Conservation (phyloP, 2,888 invertebrate species). For the Lacanobia oleracea region DNA sequence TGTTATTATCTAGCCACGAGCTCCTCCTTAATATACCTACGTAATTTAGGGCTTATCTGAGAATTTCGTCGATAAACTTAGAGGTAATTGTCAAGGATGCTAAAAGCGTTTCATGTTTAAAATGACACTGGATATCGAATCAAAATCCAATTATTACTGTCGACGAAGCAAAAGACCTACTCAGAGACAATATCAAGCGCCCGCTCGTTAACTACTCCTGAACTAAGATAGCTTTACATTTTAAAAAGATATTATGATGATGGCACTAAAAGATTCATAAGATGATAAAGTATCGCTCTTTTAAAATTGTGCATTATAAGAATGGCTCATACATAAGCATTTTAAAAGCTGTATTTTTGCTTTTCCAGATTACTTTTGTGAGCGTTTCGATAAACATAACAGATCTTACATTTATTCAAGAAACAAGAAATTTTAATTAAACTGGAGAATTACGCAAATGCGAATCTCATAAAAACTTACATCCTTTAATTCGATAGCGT, state of each 20-base stretch:
- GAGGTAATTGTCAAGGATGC: constrained; percentile 30
- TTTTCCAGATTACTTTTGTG: not conserved
- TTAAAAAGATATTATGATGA: constrained; percentile 28
- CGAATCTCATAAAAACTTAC: constrained; percentile 57
- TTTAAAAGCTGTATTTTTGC: not conserved
- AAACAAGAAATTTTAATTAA: constrained; percentile 50
- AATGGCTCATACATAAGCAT: constrained; percentile 8
- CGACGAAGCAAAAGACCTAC: constrained; percentile 44
- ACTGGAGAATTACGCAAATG: constrained; percentile 46
- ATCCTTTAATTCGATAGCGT: constrained; percentile 43
- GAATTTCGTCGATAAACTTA: constrained; percentile 20
- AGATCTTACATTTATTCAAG: constrained; percentile 17
- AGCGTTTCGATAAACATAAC: not conserved
- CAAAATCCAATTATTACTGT: constrained; percentile 57
- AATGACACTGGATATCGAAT: constrained; percentile 49
- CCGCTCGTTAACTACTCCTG: constrained; percentile 40
- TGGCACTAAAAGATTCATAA: constrained; percentile 30
- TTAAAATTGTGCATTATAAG: constrained; percentile 29
- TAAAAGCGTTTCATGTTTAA: constrained; percentile 41
- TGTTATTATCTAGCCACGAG: too few relatives aligned
- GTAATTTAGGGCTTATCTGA: not conserved
- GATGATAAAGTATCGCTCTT: constrained; percentile 26
- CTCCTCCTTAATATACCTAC: not conserved
- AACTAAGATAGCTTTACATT: constrained; percentile 44
- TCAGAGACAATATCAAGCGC: constrained; percentile 33